Evolutionary conservation across 2,888 invertebrate species (phyloP), one percentile per base, ranked within the genome.

Genomic region (Trypoxylon attenuatum): DNA sequence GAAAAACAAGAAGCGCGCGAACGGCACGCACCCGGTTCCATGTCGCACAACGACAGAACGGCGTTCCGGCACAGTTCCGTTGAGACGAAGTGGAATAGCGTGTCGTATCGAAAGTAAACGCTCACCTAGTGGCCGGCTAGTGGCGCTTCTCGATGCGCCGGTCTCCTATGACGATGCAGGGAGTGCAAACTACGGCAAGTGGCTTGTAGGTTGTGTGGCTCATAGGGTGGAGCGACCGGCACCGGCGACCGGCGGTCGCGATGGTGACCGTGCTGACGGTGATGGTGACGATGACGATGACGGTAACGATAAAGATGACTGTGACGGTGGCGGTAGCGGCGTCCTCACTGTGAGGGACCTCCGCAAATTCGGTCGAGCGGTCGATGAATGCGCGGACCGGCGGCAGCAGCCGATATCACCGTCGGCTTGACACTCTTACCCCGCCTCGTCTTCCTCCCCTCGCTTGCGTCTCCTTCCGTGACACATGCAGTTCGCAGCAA

Each of bases 401-500:
- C 43, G 50, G 43, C 43, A 47, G 55, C 47, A 42, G 59, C 60
- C 59, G 64, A 47, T 62, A 42, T 54, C 56, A 43, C 53, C 59
- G 71, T 60, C 22, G 53, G 54, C 51, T 57, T 52, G 54, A 60
- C 65, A 53, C 54, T 73, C 60, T 61, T 59, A 65, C 53, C 69
- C 63, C 54, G 66, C 59, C 55, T 59, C 61, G 47, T 54, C 69
- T 66, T 64, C 57, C 67, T 77, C 13, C 33, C 5, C 33, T 10
- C 4, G 33, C 33, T 33, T 13, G 10, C 33, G 10, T 13, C n/a
- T 33, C 13, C 33, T 72, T 69, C 73, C 67, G 73, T 74, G 68
- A 74, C 68, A 63, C 77, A 70, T 69, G 61, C 77, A 77, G 67
- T 67, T 65, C 64, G 70, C 63, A 64, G 60, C 66, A 71, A 64